Percentiles rank a stretch among this genome's conserved stretches.
Evolutionary conservation across 2,113 vertebrate species (phyloP).

Genomic region (Brienomyrus longianalis): DNA sequence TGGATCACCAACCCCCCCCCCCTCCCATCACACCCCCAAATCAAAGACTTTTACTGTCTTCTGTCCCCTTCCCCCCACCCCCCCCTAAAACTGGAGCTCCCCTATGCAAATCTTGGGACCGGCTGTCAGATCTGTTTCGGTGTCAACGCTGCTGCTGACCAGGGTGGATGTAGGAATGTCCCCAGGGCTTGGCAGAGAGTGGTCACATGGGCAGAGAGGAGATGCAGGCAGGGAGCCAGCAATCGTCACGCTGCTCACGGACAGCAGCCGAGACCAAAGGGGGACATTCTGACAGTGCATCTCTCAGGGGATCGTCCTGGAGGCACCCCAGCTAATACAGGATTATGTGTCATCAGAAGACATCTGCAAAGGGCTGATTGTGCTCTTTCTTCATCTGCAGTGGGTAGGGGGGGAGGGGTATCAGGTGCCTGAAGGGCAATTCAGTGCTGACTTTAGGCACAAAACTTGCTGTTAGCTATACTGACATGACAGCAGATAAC

Average conservation of each 20-base stretch:
- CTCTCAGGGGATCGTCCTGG: constrained; percentile 30
- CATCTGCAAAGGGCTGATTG: neutral
- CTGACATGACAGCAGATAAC: neutral
- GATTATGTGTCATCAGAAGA: constrained; percentile 15
- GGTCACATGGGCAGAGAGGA: neutral
- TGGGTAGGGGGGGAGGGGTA: neutral
- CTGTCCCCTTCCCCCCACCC: neutral
- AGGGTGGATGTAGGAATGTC: neutral
- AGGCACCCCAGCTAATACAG: constrained; percentile 26
- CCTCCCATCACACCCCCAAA: too few species aligned
- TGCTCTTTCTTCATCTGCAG: neutral
- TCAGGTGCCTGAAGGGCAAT: neutral
- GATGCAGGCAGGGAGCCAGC: neutral
- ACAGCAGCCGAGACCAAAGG: neutral
- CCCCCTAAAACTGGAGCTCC: neutral
- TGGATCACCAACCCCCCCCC: neutral
- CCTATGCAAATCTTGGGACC: neutral
- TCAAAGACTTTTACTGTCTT: neutral
- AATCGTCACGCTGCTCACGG: neutral
- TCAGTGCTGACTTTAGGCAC: neutral
- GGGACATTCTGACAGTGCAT: constrained; percentile 20
- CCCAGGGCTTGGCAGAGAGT: neutral
- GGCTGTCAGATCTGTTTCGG: neutral
- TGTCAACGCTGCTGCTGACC: neutral
- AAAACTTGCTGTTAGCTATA: neutral